Base-by-base conservation (phyloP, 1,140 invertebrate genomes). In the Melipona quadrifasciata region DNA sequence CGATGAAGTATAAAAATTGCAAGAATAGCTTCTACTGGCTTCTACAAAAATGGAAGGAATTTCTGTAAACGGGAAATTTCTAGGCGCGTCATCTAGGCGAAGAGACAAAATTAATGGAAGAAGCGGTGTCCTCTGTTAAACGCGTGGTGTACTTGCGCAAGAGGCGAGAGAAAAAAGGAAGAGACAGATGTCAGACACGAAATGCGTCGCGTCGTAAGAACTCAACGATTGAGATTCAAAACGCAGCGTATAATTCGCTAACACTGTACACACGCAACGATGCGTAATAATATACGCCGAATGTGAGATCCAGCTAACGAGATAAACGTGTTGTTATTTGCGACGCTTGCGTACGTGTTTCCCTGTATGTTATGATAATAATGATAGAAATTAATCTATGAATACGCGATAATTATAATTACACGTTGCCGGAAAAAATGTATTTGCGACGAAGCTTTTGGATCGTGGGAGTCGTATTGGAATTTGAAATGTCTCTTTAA, bases 151-250 rank as follows among this genome's bases (percentile, higher is more conserved):
- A 24, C 53, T 58, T 31, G 3, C 39, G 6, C 0, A 24, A 2
- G 24, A 24, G n/a, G 21, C 39, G 14, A 76, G 16, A 31, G 12
- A 6, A 31, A 76, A 47, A 19, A 39, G 6, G 14, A 71, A 47
- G n/a, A 53, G 6, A 31, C 82, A 79, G 82, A 75, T 83, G 67
- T 34, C 39, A 27, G 55, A 61, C 55, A n/a, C 17, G 64, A 68
- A 34, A 5, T 24, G 51, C 73, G 39, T 47, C 39, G 39, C 39
- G 39, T 47, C 16, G 11, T 12, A 47, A 21, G 64, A 34, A 68
- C 53, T 68, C n/a, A 27, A 51, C 58, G 74, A 83, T 83, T 83
- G 65, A 83, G 82, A 83, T 83, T 83, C 75, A 71, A 83, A 83
- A 61, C 75, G 39, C 39, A 51, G 65, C 67, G 47, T 83, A 57